These are phyloP conservation scores for Flexamia atlantica DNA, from an alignment of 2,888 invertebrate genomes.

Conservation along the genomic window DNA sequence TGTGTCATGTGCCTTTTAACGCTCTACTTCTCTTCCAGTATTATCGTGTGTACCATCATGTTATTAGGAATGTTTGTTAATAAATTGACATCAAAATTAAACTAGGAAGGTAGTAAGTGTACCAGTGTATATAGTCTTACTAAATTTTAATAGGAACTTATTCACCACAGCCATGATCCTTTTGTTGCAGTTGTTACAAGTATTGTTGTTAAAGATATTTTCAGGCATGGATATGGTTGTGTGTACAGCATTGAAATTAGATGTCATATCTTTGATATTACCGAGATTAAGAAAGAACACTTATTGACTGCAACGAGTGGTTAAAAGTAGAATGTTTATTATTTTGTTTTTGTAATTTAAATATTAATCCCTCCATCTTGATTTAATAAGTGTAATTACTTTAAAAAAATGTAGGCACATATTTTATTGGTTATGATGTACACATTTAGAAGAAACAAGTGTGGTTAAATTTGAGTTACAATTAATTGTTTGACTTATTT, in stretches of 20 bases:
- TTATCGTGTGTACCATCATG: background rate
- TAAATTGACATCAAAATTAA: background rate
- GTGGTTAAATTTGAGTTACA: too few relatives aligned
- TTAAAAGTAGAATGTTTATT: background rate
- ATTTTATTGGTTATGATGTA: too few relatives aligned
- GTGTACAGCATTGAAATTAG: background rate
- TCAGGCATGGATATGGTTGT: background rate
- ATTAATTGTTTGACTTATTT: too few relatives aligned
- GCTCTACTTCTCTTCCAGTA: conserved; percentile 14
- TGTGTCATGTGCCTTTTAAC: conserved; percentile 19
- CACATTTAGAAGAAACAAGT: too few relatives aligned
- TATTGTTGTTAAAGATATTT: conserved; percentile 9
- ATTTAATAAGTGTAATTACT: too few relatives aligned
- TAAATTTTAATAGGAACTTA: background rate
- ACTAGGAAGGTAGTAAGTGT: conserved; percentile 6
- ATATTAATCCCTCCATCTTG: background rate
- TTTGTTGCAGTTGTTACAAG: background rate
- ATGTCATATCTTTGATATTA: background rate
- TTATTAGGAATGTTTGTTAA: conserved; percentile 9
- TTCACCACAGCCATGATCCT: background rate
- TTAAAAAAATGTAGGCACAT: too few relatives aligned
- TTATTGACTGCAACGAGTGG: too few relatives aligned
- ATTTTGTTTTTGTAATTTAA: background rate
- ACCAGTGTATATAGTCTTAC: background rate
- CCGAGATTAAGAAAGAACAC: background rate